Conservation (phyloP, 2,113 vertebrate genomes). For the Cyprinodon variegatus region DNA sequence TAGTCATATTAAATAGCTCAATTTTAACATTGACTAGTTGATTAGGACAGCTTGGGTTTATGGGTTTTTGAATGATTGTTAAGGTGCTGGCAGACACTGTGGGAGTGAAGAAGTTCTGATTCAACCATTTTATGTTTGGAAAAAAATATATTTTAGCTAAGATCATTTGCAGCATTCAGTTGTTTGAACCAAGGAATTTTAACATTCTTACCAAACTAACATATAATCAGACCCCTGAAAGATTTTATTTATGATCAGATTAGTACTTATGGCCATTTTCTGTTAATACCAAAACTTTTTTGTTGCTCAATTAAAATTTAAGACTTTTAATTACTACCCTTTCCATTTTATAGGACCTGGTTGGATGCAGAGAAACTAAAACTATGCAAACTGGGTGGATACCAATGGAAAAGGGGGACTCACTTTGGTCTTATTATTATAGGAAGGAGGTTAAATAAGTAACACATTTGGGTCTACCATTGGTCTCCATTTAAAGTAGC, state of each 20-base stretch:
- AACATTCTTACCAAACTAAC: not conserved
- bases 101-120: constrained; percentile 45
- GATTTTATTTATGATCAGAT: not conserved
- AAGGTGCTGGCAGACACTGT: constrained; percentile 23
- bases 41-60: constrained; percentile 25
- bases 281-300: too few species aligned
- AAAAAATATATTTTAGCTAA: not conserved
- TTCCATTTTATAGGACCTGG: too few species aligned
- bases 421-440: too few species aligned
- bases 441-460: too few species aligned
- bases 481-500: too few species aligned
- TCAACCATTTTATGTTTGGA: constrained; percentile 24
- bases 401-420: too few species aligned
- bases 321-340: too few species aligned
- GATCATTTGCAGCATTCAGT: not conserved
- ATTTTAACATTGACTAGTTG: not conserved
- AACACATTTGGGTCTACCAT: too few species aligned
- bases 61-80: constrained; percentile 27
- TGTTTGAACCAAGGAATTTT: not conserved
- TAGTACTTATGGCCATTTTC: not conserved
- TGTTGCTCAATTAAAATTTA: too few species aligned
- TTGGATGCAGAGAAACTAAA: too few species aligned
- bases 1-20: not conserved
- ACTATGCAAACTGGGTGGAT: too few species aligned
- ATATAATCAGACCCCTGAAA: not conserved